Percentiles rank a stretch among this genome's conserved stretches.
Conservation (phyloP, 2,113 vertebrate genomes). For the Solea senegalensis region DNA sequence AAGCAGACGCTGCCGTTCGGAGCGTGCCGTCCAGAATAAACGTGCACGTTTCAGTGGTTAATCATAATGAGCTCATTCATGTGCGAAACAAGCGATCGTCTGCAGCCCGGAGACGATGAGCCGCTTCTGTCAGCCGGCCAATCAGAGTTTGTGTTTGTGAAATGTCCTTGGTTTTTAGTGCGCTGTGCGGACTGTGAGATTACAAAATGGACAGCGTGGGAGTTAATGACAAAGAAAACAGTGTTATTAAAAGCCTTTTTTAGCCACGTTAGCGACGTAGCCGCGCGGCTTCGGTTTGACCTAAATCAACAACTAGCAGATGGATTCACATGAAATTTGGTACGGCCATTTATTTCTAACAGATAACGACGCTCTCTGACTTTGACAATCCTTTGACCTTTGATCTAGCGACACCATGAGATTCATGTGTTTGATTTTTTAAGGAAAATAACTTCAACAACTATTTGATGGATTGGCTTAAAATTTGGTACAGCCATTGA, state of each 20-base stretch:
- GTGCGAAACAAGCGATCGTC: conserved; percentile 45
- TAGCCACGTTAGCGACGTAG: background rate
- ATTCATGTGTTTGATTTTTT: too few relatives aligned
- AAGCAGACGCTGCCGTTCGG: conserved; percentile 3
- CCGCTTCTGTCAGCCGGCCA: conserved; percentile 36
- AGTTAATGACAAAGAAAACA: background rate
- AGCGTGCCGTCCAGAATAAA: conserved; percentile 43
- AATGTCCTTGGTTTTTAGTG: background rate
- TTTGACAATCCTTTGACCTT: too few relatives aligned
- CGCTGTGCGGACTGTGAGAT: background rate
- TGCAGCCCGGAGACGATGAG: conserved; percentile 21
- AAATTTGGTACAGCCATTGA: too few relatives aligned
- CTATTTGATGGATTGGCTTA: too few relatives aligned
- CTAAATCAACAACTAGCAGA: too few relatives aligned
- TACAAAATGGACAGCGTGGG: background rate
- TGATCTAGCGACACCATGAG: too few relatives aligned
- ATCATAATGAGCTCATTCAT: conserved; percentile 52
- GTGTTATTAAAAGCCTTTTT: background rate
- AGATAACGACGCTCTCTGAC: too few relatives aligned
- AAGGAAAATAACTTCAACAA: too few relatives aligned
- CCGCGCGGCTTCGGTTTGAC: too few relatives aligned
- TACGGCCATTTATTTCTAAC: too few relatives aligned
- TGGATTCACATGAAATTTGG: too few relatives aligned
- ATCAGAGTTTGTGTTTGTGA: conserved; percentile 23
- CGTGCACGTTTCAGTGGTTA: conserved; percentile 35